Percentiles rank a stretch among this genome's conserved stretches.
Conservation (phyloP, 2,113 vertebrate genomes). For the Hypanus sabinus region DNA sequence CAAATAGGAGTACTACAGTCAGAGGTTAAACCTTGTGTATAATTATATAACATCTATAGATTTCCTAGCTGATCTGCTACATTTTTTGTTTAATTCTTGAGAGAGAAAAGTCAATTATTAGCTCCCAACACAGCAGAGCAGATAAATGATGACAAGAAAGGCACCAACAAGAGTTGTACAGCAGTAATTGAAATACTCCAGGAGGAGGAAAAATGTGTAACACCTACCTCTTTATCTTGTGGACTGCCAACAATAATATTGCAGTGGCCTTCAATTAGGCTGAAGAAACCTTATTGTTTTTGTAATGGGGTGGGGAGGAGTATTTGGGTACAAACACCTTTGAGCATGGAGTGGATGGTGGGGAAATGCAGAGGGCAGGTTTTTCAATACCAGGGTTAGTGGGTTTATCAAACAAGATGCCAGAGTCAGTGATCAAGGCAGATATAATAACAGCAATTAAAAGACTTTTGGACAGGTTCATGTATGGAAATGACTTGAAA, state of each 20-base stretch:
- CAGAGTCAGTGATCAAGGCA: no score
- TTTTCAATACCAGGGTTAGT: no score
- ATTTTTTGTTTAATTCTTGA: neutral
- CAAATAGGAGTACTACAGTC: neutral
- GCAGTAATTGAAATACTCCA: neutral
- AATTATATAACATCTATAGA: neutral
- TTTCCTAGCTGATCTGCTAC: neutral
- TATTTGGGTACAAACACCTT: no score
- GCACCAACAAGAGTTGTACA: no score
- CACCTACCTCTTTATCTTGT: neutral
- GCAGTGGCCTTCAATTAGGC: neutral
- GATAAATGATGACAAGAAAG: neutral
- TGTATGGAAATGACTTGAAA: no score
- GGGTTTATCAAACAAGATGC: no score
- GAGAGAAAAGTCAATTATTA: neutral
- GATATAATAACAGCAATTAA: no score
- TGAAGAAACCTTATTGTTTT: no score
- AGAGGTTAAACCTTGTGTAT: neutral
- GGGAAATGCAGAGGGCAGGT: no score
- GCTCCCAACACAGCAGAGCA: neutral
- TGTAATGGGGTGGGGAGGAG: no score
- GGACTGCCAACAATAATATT: neutral
- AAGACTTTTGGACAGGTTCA: no score
- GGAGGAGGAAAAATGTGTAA: neutral
- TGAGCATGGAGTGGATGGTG: no score